Evolutionary conservation across 2,113 vertebrate species (phyloP).

Genomic region (Copsychus sechellarum): DNA sequence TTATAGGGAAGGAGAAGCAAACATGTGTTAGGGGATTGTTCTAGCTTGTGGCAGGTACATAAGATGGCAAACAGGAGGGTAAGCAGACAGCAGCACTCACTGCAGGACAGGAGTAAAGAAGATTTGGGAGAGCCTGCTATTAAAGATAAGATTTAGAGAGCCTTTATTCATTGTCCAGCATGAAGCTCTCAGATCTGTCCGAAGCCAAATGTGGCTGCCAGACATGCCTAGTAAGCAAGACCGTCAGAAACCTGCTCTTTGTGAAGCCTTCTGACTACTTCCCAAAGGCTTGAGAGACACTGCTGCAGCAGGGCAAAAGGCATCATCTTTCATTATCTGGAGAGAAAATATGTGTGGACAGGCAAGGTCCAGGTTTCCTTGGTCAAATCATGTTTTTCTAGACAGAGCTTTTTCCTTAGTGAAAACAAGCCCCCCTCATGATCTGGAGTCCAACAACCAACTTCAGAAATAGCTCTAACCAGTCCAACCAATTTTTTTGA

Average conservation of each 20-base stretch:
- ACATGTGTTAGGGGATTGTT: neutral
- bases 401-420: neutral
- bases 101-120: neutral
- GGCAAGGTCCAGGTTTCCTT: neutral
- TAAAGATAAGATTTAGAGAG: neutral
- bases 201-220: neutral
- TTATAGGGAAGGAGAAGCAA: neutral
- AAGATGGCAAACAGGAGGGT: neutral
- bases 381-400: neutral
- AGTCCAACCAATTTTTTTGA: neutral
- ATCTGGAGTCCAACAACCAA: neutral
- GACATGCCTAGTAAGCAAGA: neutral
- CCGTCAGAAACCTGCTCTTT: neutral
- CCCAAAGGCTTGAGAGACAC: neutral
- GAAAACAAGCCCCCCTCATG: neutral
- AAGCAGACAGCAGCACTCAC: neutral
- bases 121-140: neutral
- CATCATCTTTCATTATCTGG: neutral
- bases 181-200: neutral
- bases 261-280: neutral
- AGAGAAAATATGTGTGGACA: neutral
- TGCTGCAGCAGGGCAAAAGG: neutral
- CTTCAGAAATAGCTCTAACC: neutral
- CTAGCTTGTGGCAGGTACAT: neutral
- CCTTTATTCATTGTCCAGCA: neutral